Base-by-base conservation (phyloP, 2,888 invertebrate species). In the Thereva unica region DNA sequence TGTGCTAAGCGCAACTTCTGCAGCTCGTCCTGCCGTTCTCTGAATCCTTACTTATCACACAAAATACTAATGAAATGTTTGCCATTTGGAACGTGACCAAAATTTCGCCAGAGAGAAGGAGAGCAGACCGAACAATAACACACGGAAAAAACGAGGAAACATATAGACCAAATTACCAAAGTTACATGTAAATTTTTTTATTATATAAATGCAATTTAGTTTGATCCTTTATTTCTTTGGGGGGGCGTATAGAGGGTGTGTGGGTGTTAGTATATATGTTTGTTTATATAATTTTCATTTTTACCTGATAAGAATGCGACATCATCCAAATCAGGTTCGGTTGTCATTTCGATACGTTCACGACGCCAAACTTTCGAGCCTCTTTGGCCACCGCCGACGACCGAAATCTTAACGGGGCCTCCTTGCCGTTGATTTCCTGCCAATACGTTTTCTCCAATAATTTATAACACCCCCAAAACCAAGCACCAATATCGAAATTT, bases 271-370 rank as follows among this genome's bases (percentile, higher is more conserved):
- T 49, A 12, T 49, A 2, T 23, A 23, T 5, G 12, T 12, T 10
- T n/a, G 0, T 4, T 5, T 12, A 12, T 34, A 52, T 10, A 52
- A 4, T 5, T 10, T 6, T 45, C 23, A 54, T 45, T 57, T 54
- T 72, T 77, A 91, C 93, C 93, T 84, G 93, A 93, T 81, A 94
- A 84, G 84, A 94, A 94, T 71, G 94, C 93, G 76, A 93, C 93
- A 84, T 94, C 94, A 80, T 94, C 94, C 78, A 94, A 87, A 84
- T 94, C 94, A 80, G 92, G 92, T 78, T 94, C 93, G 75, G 78
- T 79, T 82, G 91, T 92, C 93, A 93, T 91, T 76, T 86, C 86
- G 72, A 86, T 85, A 84, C 89, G 77, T 77, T 80, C 80, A 72
- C 79, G 79, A 74, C 80, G 78, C 80, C 80, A 80, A 78, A 80